Evolutionary conservation across 2,113 vertebrate species (phyloP), one percentile per base, ranked within the genome.

Genomic region (Panthera uncia): DNA sequence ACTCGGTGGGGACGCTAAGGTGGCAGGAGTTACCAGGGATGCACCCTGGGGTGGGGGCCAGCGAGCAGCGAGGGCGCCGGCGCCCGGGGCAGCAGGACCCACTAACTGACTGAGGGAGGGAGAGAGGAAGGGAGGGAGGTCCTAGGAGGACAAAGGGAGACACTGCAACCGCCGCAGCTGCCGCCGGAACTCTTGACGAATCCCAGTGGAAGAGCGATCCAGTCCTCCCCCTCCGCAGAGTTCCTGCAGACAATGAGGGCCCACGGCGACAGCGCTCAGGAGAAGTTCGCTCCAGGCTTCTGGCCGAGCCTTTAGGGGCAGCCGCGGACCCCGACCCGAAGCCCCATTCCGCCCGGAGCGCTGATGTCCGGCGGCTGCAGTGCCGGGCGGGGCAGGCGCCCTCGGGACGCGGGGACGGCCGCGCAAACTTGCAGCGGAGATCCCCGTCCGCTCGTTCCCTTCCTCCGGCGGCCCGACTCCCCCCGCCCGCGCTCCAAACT

Each of bases 91-190:
- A 19, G 91, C 52, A 10, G 68, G 52, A 83, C 61, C 79, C 33
- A 15, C 50, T 1, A 19, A 41, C 45, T 15, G 96, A 38, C 79
- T 23, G 88, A 31, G 33, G 78, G 94, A 81, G 81, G 88, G 69
- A 25, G 65, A 0, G 0, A 0, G n/a, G 36, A 38, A 31, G 16
- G 82, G 69, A 92, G 91, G 96, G 93, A 96, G 94, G 94, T 91
- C 92, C 96, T 50, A 61, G 29, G 25, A 96, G 96, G 98, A 98
- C 98, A 98, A 98, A 98, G 98, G 93, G 94, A 95, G 88, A 5
- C 91, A 48, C 91, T 3, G 92, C 82, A 2, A 4, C 82, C 33
- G 81, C 52, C 48, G 74, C 95, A 8, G 96, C 89, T 23, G 95
- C 95, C 41, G 76, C 97, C 88, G 80, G 92, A 96, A 95, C 96